Conservation (phyloP, 2,113 vertebrate genomes). For the Brachyhypopomus gauderio region DNA sequence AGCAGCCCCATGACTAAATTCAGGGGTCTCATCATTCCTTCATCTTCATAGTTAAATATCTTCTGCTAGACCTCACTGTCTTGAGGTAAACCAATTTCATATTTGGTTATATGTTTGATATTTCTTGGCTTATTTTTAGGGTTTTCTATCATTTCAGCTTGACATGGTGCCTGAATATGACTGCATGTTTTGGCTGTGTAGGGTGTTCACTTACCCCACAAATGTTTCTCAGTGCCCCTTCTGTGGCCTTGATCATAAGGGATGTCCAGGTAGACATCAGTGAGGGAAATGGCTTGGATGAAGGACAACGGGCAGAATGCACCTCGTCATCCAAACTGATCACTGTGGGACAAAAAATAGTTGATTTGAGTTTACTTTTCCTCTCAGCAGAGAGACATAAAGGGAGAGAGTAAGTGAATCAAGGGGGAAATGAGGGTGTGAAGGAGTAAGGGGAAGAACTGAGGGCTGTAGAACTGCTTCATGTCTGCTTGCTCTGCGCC, state of each 20-base stretch:
- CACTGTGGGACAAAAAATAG: background rate
- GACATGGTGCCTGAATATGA: background rate
- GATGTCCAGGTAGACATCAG: background rate
- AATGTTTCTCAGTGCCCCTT: constrained; percentile 28
- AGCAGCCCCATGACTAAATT: background rate
- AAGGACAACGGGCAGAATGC: constrained; percentile 36
- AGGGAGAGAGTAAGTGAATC: constrained; percentile 48
- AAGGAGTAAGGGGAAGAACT: constrained; percentile 65
- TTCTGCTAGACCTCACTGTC: background rate
- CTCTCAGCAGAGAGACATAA: constrained; percentile 29
- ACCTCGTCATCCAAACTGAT: constrained; percentile 47
- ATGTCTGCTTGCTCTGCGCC: constrained; percentile 75
- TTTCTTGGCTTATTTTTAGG: too few species aligned
- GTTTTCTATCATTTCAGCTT: background rate
- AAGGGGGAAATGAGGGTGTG: constrained; percentile 63
- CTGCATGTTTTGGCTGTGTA: background rate
- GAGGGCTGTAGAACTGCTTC: constrained; percentile 56
- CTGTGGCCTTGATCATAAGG: background rate
- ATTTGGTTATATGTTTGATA: background rate
- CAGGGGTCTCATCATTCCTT: constrained; percentile 11
- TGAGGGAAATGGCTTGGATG: constrained; percentile 38
- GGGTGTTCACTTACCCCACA: background rate
- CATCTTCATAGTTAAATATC: background rate
- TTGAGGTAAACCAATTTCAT: background rate
- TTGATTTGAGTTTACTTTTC: constrained; percentile 34